These are phyloP conservation scores for Desmophyllum pertusum DNA, from an alignment of 92 coral and sea anemone species.

Conservation along the genomic window DNA sequence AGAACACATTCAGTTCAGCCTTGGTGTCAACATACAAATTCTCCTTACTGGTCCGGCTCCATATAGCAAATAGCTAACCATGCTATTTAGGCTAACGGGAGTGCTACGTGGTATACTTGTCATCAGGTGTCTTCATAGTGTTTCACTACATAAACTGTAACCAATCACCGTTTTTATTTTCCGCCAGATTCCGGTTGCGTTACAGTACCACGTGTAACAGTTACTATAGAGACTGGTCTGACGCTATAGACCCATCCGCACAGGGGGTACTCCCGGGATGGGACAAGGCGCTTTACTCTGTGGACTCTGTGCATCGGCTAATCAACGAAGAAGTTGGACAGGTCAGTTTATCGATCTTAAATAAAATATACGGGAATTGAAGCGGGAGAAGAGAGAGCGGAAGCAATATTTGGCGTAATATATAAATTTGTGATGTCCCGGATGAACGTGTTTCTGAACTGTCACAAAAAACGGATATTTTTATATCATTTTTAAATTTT, in stretches of 20 bases:
- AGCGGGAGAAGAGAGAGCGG: no score
- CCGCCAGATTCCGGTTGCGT: constrained; percentile 84
- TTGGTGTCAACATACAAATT: background rate
- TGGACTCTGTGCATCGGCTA: constrained; percentile 82
- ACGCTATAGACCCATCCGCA: constrained; percentile 77
- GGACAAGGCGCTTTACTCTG: constrained; percentile 80
- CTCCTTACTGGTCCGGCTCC: background rate
- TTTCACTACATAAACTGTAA: background rate
- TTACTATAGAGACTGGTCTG: constrained; percentile 93
- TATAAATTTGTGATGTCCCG: no score
- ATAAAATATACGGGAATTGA: no score
- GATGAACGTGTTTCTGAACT: no score
- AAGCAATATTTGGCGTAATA: no score
- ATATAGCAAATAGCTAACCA: no score
- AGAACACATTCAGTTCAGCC: background rate
- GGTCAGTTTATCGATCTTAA: constrained; percentile 26
- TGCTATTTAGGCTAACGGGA: no score
- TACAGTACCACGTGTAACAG: constrained; percentile 96
- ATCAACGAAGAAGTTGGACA: constrained; percentile 85
- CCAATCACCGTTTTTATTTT: background rate
- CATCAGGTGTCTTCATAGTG: no score
- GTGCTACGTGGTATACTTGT: no score
- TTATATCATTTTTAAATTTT: no score
- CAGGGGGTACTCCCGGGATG: constrained; percentile 84
- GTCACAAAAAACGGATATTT: no score